These are phyloP conservation scores for Trissolcus basalis DNA, from an alignment of 1,140 invertebrate species.

Conservation along the genomic window DNA sequence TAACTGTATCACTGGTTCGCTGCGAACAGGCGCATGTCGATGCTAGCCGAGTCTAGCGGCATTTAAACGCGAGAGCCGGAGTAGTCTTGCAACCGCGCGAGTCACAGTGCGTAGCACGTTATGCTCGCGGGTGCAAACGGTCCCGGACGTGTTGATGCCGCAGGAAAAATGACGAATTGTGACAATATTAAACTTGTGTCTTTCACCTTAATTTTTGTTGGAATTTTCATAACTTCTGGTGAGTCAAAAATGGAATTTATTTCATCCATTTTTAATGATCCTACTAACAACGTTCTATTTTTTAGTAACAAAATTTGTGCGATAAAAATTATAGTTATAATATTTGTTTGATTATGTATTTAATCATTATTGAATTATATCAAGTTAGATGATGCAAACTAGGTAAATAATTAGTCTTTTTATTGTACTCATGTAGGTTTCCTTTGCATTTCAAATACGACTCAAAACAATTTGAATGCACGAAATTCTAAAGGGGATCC, in stretches of 20 bases:
- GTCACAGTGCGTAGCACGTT: constrained; percentile 63
- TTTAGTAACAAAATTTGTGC: too few species aligned
- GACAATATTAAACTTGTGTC: constrained; percentile 38
- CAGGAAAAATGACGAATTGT: constrained; percentile 38
- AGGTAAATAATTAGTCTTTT: too few species aligned
- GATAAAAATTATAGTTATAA: neutral
- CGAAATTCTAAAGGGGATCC: constrained; percentile 50
- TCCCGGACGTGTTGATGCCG: constrained; percentile 1
- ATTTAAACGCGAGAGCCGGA: constrained; percentile 65
- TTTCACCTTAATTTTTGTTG: constrained; percentile 43
- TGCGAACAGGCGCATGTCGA: constrained; percentile 61
- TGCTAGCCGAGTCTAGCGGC: constrained; percentile 52
- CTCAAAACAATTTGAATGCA: constrained; percentile 49
- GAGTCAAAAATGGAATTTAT: constrained; percentile 24
- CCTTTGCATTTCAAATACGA: constrained; percentile 34
- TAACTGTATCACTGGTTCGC: constrained; percentile 41
- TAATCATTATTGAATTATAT: too few species aligned
- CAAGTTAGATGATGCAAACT: too few species aligned
- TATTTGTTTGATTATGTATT: neutral
- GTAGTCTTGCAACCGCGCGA: constrained; percentile 66
- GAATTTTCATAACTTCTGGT: constrained; percentile 55
- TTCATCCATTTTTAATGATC: too few species aligned
- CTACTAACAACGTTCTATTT: too few species aligned
- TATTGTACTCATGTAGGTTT: too few species aligned
- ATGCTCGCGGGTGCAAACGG: constrained; percentile 30